Base-by-base conservation (phyloP, 2,888 invertebrate genomes). In the Pammene fasciana region DNA sequence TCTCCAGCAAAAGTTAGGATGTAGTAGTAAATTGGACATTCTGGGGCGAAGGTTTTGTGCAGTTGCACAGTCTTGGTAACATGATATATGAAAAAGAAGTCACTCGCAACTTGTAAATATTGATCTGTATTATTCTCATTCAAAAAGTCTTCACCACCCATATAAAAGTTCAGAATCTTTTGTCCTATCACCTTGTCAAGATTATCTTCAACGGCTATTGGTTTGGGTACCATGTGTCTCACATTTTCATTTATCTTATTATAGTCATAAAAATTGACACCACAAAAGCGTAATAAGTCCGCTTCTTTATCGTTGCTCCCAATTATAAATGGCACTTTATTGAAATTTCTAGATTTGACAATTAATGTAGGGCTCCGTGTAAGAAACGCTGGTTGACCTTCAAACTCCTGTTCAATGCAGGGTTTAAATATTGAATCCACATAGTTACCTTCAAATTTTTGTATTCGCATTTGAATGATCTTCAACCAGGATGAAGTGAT, bases 311-410 rank as follows among this genome's bases (percentile, higher is more conserved):
- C 88, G 73, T 87, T 89, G 73, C 86, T 86, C 14, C 93, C 93
- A 56, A 91, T 90, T 57, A 93, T 87, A 65, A 92, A 74, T 1
- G 93, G 93, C 0, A 93, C 90, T 79, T 88, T 90, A 74, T 88
- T 87, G 66, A 86, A 87, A 67, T 86, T 86, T 34, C 89, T 89
- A 38, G 89, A 86, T 76, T 89, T 90, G 65, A 92, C 74, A 60
- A 92, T 82, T n/a, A 79, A 59, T 45, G 74, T 74, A 43, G 93
- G 92, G 70, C 85, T 86, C 78, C 86, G 90, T 5, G 86, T 84
- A 4, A 93, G 78, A 74, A 93, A 93, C 48, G 87, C 82, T 34
- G 87, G 84, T 72, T 87, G 86, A 0, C 92, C 90, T 80, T 92
- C 92, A 71, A 87, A 87, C 71, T 91, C 90, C 48, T 83, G 77